Evolutionary conservation across 1,140 invertebrate species (phyloP).

Genomic region (Ptiloglossa arizonensis): DNA sequence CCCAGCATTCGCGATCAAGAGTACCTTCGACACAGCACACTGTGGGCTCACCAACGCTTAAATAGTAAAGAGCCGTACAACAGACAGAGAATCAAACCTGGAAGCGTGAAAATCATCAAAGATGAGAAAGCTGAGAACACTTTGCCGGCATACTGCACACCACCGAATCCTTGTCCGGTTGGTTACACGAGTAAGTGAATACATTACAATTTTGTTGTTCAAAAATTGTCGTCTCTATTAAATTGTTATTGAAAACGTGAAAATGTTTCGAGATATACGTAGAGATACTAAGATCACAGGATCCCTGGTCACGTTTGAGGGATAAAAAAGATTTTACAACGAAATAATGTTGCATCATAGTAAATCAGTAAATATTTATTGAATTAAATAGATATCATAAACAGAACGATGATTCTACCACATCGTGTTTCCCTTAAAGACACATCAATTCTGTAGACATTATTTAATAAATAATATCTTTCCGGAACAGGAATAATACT

Average conservation of each 20-base stretch:
- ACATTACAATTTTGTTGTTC: not conserved
- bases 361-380: too few relatives aligned
- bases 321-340: too few relatives aligned
- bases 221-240: not conserved
- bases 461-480: not conserved
- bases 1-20: constrained; percentile 94
- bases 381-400: too few relatives aligned
- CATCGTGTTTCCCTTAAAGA: too few relatives aligned
- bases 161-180: constrained; percentile 98
- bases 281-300: too few relatives aligned
- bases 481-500: too few relatives aligned
- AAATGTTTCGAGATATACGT: too few relatives aligned
- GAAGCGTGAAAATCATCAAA: constrained; percentile 84
- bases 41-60: constrained; percentile 92
- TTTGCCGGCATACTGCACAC: constrained; percentile 98
- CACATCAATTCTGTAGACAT: not conserved
- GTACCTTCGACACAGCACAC: constrained; percentile 92
- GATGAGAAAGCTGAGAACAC: constrained; percentile 95
- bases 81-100: constrained; percentile 73
- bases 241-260: too few relatives aligned
- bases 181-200: constrained; percentile 87
- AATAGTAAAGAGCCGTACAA: constrained; percentile 81
- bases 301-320: too few relatives aligned
- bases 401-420: too few relatives aligned
- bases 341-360: too few relatives aligned